phyloP scores from a whole-genome alignment of 2,888 invertebrate species.

The Crepidodera aurea region DNA sequence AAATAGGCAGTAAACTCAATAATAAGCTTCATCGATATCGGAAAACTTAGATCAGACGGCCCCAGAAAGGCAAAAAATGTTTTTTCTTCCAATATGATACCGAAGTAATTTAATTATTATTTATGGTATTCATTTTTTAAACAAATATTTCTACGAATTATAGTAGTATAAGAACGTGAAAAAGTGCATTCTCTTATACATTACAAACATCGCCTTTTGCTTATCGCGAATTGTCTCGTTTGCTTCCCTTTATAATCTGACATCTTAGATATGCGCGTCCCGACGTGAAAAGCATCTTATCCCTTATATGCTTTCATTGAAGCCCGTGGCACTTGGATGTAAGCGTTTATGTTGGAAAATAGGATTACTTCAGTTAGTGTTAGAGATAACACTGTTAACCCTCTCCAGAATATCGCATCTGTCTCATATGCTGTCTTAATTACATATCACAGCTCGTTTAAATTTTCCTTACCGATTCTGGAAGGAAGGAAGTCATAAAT shows the following conservation, averaged over 20 bases:
- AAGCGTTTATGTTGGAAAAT: constrained; percentile 38
- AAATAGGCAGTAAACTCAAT: too few species aligned
- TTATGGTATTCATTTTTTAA: too few species aligned
- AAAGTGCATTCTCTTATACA: neutral
- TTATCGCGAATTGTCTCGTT: constrained; percentile 22
- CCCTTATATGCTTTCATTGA: constrained; percentile 28
- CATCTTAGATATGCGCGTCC: constrained; percentile 23
- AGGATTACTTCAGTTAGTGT: constrained; percentile 41
- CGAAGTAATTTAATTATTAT: too few species aligned
- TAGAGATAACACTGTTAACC: constrained; percentile 37
- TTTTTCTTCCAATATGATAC: too few species aligned
- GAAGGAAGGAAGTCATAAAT: too few species aligned
- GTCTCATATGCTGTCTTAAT: constrained; percentile 31
- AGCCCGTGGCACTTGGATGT: constrained; percentile 35
- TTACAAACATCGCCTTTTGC: neutral
- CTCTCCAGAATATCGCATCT: constrained; percentile 31
- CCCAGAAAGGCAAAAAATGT: too few species aligned
- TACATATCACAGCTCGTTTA: constrained; percentile 16
- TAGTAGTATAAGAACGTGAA: too few species aligned
- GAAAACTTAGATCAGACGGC: too few species aligned
- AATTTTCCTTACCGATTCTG: constrained; percentile 14
- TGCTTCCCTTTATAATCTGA: constrained; percentile 23
- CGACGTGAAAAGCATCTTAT: constrained; percentile 26
- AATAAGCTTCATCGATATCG: too few species aligned
- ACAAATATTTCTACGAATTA: too few species aligned